Percentiles rank a stretch among this genome's conserved stretches.
These are phyloP conservation scores for Syndactyla subalaris DNA, from an alignment of 2,797 vertebrate genomes.

Conservation along the genomic window DNA sequence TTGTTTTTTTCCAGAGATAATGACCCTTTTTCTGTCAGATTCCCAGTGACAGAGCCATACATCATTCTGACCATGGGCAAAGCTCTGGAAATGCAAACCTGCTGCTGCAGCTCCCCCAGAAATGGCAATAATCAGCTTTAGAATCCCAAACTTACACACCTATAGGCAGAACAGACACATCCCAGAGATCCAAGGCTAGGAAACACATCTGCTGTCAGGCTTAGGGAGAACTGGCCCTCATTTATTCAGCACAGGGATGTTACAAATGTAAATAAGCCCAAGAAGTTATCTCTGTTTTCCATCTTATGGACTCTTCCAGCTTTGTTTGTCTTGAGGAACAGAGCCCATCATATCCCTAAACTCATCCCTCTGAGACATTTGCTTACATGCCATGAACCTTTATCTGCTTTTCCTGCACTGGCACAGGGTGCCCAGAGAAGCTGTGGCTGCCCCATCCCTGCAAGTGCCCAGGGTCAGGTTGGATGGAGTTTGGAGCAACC, in stretches of 20 bases:
- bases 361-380: background rate
- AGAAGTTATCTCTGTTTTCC: background rate
- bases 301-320: background rate
- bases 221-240: background rate
- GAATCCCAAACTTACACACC: background rate
- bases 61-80: slow-evolving; percentile 10
- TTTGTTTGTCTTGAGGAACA: background rate
- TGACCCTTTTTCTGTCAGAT: background rate
- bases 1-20: background rate
- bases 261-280: background rate
- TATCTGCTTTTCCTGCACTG: background rate
- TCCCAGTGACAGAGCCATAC: background rate
- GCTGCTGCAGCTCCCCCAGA: background rate
- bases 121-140: background rate
- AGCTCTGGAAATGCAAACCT: slow-evolving; percentile 30
- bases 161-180: background rate
- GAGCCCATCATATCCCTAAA: background rate
- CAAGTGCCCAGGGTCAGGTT: background rate
- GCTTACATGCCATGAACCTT: background rate
- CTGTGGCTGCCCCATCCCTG: background rate
- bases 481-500: background rate
- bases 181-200: background rate
- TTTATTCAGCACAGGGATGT: background rate
- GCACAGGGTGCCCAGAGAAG: background rate
- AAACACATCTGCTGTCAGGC: background rate